phyloP scores from a whole-genome alignment of 2,113 vertebrate genomes.

The Anguilla japonica region DNA sequence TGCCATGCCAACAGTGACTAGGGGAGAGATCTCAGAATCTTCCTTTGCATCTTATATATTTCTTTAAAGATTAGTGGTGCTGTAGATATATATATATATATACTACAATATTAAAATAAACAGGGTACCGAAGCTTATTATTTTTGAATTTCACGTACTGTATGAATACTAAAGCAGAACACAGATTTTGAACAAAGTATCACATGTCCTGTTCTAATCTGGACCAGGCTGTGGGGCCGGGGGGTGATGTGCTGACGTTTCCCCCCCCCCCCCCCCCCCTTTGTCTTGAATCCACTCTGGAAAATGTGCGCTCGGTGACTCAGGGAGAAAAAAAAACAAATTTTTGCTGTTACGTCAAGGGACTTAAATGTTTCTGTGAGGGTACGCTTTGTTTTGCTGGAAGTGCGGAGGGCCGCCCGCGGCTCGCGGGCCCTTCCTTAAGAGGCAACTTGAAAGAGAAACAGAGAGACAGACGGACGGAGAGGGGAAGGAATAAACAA shows the following conservation, averaged over 20 bases:
- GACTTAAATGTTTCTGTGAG: neutral
- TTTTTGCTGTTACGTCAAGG: neutral
- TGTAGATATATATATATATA: neutral
- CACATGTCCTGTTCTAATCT: neutral
- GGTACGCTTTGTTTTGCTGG: neutral
- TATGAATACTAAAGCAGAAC: neutral
- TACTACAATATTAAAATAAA: neutral
- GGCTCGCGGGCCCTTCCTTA: too few relatives aligned
- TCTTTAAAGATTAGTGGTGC: neutral
- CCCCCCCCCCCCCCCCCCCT: too few relatives aligned
- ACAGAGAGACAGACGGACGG: neutral
- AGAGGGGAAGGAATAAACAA: too few relatives aligned
- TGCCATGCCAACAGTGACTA: neutral
- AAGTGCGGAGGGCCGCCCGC: neutral
- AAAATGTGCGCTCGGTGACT: neutral
- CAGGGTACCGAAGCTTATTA: too few relatives aligned
- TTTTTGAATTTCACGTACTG: neutral
- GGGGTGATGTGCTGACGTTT: neutral
- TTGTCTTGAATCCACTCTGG: neutral
- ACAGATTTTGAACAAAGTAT: neutral
- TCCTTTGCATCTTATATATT: neutral
- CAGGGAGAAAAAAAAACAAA: neutral
- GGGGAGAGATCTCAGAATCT: too few relatives aligned
- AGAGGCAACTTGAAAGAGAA: neutral
- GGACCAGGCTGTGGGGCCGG: neutral